Conservation (phyloP, 2,888 invertebrate species). For the Nipponacmea schrenckii region DNA sequence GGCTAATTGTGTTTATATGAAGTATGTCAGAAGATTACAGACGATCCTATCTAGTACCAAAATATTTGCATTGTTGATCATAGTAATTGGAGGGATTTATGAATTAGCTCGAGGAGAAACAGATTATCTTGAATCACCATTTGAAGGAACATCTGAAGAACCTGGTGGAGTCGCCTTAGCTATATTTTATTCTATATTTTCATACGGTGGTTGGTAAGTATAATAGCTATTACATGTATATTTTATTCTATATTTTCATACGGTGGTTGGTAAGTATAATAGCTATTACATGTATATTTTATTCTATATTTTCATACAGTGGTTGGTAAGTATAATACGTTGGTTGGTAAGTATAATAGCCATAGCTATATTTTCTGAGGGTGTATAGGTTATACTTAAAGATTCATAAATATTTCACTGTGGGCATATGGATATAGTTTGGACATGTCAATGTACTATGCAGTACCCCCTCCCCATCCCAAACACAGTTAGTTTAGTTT, state of each 20-base stretch:
- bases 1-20: slow-evolving; percentile 57
- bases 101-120: slow-evolving; percentile 71
- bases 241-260: slow-evolving; percentile 58
- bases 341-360: slow-evolving; percentile 69
- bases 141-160: slow-evolving; percentile 78
- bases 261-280: slow-evolving; percentile 69
- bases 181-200: slow-evolving; percentile 58
- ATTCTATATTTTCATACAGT: slow-evolving; percentile 56
- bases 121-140: slow-evolving; percentile 79
- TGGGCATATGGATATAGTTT: too few relatives aligned
- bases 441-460: too few relatives aligned
- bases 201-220: slow-evolving; percentile 70
- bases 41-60: slow-evolving; percentile 50
- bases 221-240: slow-evolving; percentile 28
- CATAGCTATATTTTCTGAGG: too few relatives aligned
- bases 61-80: slow-evolving; percentile 49
- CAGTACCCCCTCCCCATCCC: too few relatives aligned
- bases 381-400: too few relatives aligned
- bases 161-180: slow-evolving; percentile 47
- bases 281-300: slow-evolving; percentile 49
- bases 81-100: slow-evolving; percentile 49
- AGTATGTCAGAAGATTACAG: slow-evolving; percentile 53
- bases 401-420: neutral
- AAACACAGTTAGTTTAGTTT: too few relatives aligned
- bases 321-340: too few relatives aligned